Base-by-base conservation (phyloP, 1,140 invertebrate genomes). In the Thrips palmi region DNA sequence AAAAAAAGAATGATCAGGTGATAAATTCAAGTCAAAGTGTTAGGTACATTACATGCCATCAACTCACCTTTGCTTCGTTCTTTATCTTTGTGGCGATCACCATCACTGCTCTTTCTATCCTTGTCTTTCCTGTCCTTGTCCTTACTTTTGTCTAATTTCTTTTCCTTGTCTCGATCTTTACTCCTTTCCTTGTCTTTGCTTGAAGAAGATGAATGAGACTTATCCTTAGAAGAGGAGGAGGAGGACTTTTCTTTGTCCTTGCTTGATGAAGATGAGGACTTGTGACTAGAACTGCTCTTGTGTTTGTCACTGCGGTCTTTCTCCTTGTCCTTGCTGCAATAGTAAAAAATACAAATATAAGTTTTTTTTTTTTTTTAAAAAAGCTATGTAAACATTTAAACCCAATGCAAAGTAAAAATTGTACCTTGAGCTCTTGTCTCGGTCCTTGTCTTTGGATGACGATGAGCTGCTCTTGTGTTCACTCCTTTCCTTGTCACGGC, bases 181-280 rank as follows among this genome's bases (percentile, higher is more conserved):
- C 21, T 46, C 43, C 59, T 66, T 38, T 65, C 58, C 46, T 65
- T 70, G 32, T 60, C 56, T 24, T 37, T 47, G 17, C 52, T 55
- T 8, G 40, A 46, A 40, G 58, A 57, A 46, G 64, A 59, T 8
- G 40, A 46, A 40, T 58, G 56, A 46, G 64, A 59, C 36, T 62
- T 67, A 19, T 66, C 60, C 38, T 59, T 59, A 28, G 58, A 54
- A 23, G 49, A 51, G 19, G 52, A 52, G 19, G 52, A 52, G 45
- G 50, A 52, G 43, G 52, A 49, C 29, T 45, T 39, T 39, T 49
- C 46, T 49, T 47, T 47, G 49, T 55, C 22, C n/a, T n/a, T n/a
- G n/a, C n/a, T n/a, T n/a, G n/a, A n/a, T n/a, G n/a, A n/a, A n/a
- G n/a, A n/a, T n/a, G n/a, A n/a, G n/a, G n/a, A n/a, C 38, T 41